Percentiles rank a stretch among this genome's conserved stretches.
Evolutionary conservation across 2,797 vertebrate genomes (phyloP).

Genomic region (Spheniscus humboldti): DNA sequence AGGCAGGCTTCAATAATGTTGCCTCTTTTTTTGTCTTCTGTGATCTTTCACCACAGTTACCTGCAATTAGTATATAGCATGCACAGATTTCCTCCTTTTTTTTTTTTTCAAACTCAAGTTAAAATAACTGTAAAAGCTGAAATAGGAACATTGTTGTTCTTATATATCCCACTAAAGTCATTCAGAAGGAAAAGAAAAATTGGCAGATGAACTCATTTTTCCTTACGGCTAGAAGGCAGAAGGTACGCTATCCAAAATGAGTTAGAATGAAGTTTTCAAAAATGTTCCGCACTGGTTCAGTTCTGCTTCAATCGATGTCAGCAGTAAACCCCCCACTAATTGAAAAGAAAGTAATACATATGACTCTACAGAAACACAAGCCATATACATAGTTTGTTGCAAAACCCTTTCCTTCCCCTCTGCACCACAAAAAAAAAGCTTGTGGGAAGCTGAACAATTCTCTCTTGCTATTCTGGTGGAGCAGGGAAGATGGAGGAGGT

Average conservation of each 20-base stretch:
- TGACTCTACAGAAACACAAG: not conserved
- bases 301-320: not conserved
- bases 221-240: not conserved
- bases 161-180: not conserved
- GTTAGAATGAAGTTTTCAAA: not conserved
- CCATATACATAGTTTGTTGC: not conserved
- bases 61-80: constrained; percentile 51
- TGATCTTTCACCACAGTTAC: constrained; percentile 42
- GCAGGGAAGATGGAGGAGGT: not conserved
- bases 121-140: not conserved
- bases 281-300: not conserved
- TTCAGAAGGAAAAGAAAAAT: not conserved
- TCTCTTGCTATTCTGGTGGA: not conserved
- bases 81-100: not conserved
- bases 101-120: not conserved
- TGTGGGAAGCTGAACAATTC: not conserved
- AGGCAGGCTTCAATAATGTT: constrained; percentile 24
- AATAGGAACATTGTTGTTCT: not conserved
- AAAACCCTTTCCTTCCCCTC: constrained; percentile 4
- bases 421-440: constrained; percentile 5
- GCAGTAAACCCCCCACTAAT: not conserved
- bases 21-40: constrained; percentile 46
- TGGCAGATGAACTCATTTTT: not conserved
- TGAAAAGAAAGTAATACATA: not conserved
- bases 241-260: not conserved